Conservation (phyloP, 2,797 vertebrate species). For the Smutsia gigantea region DNA sequence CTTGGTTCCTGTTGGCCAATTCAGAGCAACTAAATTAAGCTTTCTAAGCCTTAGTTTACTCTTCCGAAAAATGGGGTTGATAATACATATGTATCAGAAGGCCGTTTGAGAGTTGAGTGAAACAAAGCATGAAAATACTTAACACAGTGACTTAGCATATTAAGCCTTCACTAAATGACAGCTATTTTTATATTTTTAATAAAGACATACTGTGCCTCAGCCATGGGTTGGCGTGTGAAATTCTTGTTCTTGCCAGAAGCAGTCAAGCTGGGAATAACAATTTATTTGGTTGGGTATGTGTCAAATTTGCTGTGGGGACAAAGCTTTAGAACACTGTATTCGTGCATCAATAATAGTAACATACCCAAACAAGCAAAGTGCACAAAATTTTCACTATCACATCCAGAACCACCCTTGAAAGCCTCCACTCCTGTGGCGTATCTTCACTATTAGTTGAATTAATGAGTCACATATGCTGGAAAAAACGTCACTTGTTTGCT, state of each 20-base stretch:
- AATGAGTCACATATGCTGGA: background rate
- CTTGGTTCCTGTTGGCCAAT: background rate
- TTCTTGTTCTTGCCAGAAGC: slow-evolving; percentile 31
- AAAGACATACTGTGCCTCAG: background rate
- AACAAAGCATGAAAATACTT: background rate
- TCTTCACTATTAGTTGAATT: slow-evolving; percentile 39
- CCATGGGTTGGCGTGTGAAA: background rate
- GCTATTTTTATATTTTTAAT: background rate
- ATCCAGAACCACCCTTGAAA: background rate
- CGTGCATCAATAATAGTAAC: background rate
- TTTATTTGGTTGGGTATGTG: slow-evolving; percentile 19
- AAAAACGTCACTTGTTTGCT: background rate
- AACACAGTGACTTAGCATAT: background rate
- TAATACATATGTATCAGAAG: background rate
- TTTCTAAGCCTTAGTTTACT: background rate
- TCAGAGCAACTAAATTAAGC: background rate
- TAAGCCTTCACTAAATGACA: slow-evolving; percentile 38
- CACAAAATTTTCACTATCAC: background rate
- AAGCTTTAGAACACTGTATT: background rate
- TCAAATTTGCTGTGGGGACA: background rate
- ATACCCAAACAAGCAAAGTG: background rate
- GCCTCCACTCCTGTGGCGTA: background rate
- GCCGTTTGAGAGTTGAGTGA: background rate
- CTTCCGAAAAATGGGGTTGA: background rate
- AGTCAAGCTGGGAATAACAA: slow-evolving; percentile 16